Evolutionary conservation across 2,113 vertebrate species (phyloP).

Genomic region (Phylloscopus trochiloides): DNA sequence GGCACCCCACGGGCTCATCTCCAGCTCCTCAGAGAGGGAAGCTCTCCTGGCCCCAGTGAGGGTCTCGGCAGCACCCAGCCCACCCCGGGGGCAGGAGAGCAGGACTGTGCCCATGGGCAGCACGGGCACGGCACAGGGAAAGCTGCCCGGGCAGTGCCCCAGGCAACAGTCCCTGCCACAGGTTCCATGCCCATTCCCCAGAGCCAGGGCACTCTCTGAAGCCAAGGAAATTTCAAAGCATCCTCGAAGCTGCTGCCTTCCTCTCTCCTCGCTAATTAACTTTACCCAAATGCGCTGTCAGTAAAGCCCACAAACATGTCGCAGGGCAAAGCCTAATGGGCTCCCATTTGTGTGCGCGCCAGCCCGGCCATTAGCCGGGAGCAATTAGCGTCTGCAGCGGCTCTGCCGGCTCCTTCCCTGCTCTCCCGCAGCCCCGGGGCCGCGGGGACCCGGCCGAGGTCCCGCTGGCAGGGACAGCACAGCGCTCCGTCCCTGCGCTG

Average conservation of each 20-base stretch:
- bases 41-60: rapidly evolving
- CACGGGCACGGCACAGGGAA: rapidly evolving
- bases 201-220: not conserved
- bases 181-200: not conserved
- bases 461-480: rapidly evolving
- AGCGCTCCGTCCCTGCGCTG: rapidly evolving
- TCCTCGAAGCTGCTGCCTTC: conserved; percentile 38
- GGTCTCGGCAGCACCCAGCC: rapidly evolving
- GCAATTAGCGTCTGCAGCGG: conserved; percentile 21
- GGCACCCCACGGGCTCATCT: not conserved
- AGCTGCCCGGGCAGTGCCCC: rapidly evolving
- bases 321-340: conserved; percentile 45
- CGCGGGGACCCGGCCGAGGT: rapidly evolving
- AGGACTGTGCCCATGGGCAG: not conserved
- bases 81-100: not conserved
- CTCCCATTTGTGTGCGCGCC: conserved; percentile 39
- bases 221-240: conserved; percentile 53
- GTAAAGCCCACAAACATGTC: not conserved
- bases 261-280: conserved; percentile 51
- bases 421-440: not conserved
- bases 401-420: not conserved
- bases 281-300: conserved; percentile 30
- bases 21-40: not conserved
- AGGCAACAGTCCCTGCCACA: rapidly evolving
- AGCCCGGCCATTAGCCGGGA: conserved; percentile 46